Evolutionary conservation across 2,113 vertebrate species (phyloP).

Genomic region (Danionella cerebrum): DNA sequence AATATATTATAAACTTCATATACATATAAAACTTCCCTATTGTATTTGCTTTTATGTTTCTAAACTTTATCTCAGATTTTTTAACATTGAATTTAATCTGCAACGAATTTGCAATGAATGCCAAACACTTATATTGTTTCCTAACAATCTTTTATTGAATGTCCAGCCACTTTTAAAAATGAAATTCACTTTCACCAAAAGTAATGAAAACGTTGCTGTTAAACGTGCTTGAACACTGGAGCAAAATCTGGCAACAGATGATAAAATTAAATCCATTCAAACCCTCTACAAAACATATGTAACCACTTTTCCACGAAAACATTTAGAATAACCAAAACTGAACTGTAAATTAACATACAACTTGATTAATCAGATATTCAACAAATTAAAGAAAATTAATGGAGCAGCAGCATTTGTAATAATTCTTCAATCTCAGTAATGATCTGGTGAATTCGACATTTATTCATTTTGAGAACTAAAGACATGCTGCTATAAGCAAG

Average conservation of each 20-base stretch:
- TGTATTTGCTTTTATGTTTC: too few species aligned
- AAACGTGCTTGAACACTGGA: not conserved
- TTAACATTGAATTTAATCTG: too few species aligned
- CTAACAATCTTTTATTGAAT: conserved; percentile 39
- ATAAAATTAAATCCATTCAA: not conserved
- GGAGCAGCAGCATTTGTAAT: not conserved
- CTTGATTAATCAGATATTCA: too few species aligned
- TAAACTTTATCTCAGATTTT: too few species aligned
- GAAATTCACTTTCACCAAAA: conserved; percentile 23
- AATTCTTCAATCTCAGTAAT: not conserved
- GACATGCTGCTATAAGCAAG: not conserved
- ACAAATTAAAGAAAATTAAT: not conserved
- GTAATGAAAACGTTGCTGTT: conserved; percentile 1
- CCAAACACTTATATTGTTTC: conserved; percentile 5
- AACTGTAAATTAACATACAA: too few species aligned
- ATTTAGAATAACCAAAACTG: not conserved
- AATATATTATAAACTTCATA: too few species aligned
- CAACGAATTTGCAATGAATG: too few species aligned
- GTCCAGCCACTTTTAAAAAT: conserved; percentile 3
- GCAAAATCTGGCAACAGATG: not conserved
- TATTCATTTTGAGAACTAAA: not conserved
- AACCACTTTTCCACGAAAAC: conserved; percentile 14
- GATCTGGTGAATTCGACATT: not conserved
- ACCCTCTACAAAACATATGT: not conserved
- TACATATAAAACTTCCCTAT: too few species aligned